phyloP scores from a whole-genome alignment of 1,140 invertebrate species.

The Heliconius eleuchia region DNA sequence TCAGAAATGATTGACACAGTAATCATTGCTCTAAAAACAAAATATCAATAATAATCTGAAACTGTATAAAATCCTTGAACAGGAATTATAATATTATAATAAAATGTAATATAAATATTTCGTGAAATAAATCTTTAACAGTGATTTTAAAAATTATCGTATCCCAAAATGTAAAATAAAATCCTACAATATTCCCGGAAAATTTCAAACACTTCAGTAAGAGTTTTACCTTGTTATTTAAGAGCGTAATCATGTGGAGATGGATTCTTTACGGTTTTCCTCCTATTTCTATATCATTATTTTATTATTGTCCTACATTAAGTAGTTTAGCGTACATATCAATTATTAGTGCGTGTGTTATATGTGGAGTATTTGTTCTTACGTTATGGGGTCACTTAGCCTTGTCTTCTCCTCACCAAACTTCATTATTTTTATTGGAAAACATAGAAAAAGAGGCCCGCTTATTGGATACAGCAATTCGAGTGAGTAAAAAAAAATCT shows the following conservation, averaged over 20 bases:
- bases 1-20: not conserved
- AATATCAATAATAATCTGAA: conserved; percentile 27
- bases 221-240: conserved; percentile 6
- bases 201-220: conserved; percentile 20
- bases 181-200: not conserved
- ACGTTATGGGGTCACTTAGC: conserved; percentile 75
- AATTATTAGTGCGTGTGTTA: conserved; percentile 55
- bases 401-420: conserved; percentile 77
- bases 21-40: conserved; percentile 21
- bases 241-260: conserved; percentile 55
- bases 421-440: conserved; percentile 69
- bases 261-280: conserved; percentile 51
- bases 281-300: conserved; percentile 51
- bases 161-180: conserved; percentile 21
- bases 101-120: not conserved
- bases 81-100: not conserved
- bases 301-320: conserved; percentile 62
- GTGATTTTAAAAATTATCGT: not conserved
- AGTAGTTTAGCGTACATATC: conserved; percentile 58
- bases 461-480: conserved; percentile 64
- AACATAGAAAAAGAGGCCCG: conserved; percentile 74
- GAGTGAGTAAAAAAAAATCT: conserved; percentile 46
- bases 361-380: conserved; percentile 56
- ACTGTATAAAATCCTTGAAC: not conserved
- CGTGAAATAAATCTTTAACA: not conserved